Evolutionary conservation across 2,888 invertebrate species (phyloP).

Genomic region (Mylabris sibirica): DNA sequence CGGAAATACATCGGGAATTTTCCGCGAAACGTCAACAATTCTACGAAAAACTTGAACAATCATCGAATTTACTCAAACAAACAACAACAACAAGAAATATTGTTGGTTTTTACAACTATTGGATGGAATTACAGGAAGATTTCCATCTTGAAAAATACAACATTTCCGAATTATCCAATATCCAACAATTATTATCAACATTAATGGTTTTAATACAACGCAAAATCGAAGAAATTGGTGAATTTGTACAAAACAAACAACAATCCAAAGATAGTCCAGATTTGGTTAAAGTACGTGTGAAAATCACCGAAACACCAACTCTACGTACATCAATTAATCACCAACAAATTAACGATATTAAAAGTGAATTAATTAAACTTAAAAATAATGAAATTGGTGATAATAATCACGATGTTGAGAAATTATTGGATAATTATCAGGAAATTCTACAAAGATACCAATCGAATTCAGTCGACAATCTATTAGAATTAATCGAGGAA

Average conservation of each 20-base stretch:
- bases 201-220: neutral
- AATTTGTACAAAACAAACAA: neutral
- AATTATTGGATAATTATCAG: neutral
- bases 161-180: neutral
- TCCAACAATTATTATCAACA: neutral
- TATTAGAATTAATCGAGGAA: slow-evolving; percentile 18
- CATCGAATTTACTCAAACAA: neutral
- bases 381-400: neutral
- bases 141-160: neutral
- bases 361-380: slow-evolving; percentile 17
- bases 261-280: neutral
- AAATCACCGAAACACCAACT: neutral
- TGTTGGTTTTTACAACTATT: slow-evolving; percentile 8
- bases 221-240: neutral
- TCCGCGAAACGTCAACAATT: slow-evolving; percentile 20
- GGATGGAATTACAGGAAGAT: neutral
- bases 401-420: slow-evolving; percentile 15
- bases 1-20: slow-evolving; percentile 5
- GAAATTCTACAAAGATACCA: neutral
- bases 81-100: neutral
- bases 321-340: neutral
- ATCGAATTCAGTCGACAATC: slow-evolving; percentile 7
- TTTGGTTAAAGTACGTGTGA: slow-evolving; percentile 20
- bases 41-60: slow-evolving; percentile 17
- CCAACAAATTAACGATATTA: slow-evolving; percentile 9